Evolutionary conservation across 2,113 vertebrate genomes (phyloP).

Genomic region (Zosterops japonicus): DNA sequence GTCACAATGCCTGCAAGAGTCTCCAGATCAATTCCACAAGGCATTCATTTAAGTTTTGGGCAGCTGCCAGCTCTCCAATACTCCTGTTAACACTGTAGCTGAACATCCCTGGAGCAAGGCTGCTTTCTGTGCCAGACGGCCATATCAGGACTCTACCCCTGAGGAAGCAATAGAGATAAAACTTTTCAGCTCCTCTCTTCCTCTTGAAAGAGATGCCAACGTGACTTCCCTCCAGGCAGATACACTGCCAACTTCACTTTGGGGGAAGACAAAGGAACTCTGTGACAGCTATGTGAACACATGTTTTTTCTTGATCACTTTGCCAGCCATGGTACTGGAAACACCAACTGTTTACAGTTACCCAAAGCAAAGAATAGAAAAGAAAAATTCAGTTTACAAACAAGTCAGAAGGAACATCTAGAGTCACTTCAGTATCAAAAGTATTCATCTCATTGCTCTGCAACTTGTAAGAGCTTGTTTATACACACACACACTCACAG

Average conservation of each 20-base stretch:
- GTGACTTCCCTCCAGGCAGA: not conserved
- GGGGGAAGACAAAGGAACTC: not conserved
- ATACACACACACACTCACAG: not conserved
- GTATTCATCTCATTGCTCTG: not conserved
- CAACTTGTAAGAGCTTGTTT: not conserved
- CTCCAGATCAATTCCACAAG: not conserved
- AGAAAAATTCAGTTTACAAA: not conserved
- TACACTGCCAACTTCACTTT: not conserved
- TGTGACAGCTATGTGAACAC: not conserved
- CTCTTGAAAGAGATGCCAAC: not conserved
- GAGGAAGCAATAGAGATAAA: not conserved
- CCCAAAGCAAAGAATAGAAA: not conserved
- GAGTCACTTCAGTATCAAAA: not conserved
- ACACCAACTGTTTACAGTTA: not conserved
- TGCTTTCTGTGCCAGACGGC: not conserved
- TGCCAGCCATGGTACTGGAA: not conserved
- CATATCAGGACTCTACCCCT: not conserved
- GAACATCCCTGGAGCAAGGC: not conserved
- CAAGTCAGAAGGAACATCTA: not conserved
- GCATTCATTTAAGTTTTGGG: not conserved
- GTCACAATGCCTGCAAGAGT: not conserved
- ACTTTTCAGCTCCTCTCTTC: not conserved
- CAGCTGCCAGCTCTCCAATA: slow-evolving; percentile 2
- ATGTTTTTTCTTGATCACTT: not conserved
- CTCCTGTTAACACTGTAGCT: not conserved